A percentile compares a stretch with the other conserved stretches of the same genome.
These are phyloP conservation scores for Sorex araneus DNA, from an alignment of 2,113 vertebrate genomes.

Conservation along the genomic window DNA sequence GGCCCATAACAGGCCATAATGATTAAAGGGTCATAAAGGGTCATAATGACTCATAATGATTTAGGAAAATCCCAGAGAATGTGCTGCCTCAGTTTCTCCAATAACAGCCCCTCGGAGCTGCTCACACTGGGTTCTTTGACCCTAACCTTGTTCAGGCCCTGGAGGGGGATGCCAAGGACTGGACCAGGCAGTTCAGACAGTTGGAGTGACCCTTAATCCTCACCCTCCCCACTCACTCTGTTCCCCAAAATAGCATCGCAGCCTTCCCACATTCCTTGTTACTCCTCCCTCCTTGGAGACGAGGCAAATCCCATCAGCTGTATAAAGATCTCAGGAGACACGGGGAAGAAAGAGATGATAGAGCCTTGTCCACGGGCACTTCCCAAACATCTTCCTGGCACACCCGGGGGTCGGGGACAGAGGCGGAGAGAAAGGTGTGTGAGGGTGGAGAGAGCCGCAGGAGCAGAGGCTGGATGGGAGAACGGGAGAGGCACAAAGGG, in stretches of 20 bases:
- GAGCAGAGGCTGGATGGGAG: background rate
- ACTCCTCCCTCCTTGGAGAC: background rate
- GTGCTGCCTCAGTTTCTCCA: background rate
- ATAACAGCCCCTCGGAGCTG: background rate
- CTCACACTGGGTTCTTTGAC: background rate
- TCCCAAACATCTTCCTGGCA: background rate
- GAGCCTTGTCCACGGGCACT: background rate
- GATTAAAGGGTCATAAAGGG: no score
- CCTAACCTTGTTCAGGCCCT: no score
- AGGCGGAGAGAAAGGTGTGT: background rate
- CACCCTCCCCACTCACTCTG: background rate
- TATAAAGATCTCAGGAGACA: background rate
- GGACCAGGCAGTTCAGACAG: no score
- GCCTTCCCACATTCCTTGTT: background rate
- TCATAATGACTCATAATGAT: background rate
- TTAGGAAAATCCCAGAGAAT: background rate
- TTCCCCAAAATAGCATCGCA: background rate
- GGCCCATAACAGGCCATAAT: no score
- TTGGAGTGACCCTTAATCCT: background rate
- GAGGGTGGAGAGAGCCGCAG: background rate
- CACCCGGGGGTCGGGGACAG: background rate
- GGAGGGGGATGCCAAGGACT: no score
- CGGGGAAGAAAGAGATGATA: conserved; percentile 15
- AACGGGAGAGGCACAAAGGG: background rate
- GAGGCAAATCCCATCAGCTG: background rate